Conservation (phyloP, 2,113 vertebrate species). For the Limanda limanda region DNA sequence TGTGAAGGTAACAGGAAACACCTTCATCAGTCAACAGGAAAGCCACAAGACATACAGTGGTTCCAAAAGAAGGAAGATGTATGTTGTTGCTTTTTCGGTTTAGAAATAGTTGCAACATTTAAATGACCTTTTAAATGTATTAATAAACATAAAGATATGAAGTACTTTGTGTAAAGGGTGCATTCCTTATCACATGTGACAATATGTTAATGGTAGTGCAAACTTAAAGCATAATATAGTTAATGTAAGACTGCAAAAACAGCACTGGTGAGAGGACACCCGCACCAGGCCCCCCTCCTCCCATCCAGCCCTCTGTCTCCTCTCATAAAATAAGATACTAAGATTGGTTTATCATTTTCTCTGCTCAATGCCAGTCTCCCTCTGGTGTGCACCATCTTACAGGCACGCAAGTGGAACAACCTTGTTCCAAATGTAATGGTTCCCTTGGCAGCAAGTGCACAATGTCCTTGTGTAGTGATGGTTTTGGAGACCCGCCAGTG, state of each 20-base stretch:
- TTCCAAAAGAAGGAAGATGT: conserved; percentile 37
- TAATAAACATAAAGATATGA: too few relatives aligned
- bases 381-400: conserved; percentile 57
- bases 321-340: conserved; percentile 47
- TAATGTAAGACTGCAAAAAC: conserved; percentile 1
- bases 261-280: conserved; percentile 5
- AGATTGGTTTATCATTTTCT: conserved; percentile 57
- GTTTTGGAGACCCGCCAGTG: conserved; percentile 59
- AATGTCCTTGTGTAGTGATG: conserved; percentile 45
- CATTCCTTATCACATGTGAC: too few relatives aligned
- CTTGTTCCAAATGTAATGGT: conserved; percentile 63
- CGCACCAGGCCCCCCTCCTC: background rate
- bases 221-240: too few relatives aligned
- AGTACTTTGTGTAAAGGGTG: too few relatives aligned
- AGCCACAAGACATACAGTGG: conserved; percentile 39
- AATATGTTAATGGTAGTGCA: too few relatives aligned
- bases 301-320: conserved; percentile 28
- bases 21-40: conserved; percentile 62
- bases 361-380: conserved; percentile 49
- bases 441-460: conserved; percentile 52
- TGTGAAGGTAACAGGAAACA: conserved; percentile 46
- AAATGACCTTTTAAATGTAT: background rate
- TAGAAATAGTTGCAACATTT: background rate
- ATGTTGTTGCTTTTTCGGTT: conserved; percentile 26
- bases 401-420: conserved; percentile 71